Conservation (phyloP, 2,797 vertebrate species). For the Rhodeus uyekii region DNA sequence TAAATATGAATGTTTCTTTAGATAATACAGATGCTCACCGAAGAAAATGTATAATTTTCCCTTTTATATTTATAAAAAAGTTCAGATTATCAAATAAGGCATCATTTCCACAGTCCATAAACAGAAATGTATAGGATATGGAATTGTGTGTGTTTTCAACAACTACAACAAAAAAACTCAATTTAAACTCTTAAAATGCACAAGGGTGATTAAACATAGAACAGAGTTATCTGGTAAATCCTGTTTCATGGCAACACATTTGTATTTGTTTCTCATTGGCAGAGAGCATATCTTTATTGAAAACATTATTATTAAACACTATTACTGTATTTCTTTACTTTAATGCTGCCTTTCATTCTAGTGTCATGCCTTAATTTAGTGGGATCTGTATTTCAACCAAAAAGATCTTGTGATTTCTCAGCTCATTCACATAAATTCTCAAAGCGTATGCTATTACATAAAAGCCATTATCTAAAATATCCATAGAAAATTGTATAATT, state of each 20-base stretch:
- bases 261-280: neutral
- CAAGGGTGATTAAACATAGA: neutral
- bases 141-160: no score
- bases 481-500: constrained; percentile 3
- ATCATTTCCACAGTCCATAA: neutral
- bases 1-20: neutral
- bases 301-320: neutral
- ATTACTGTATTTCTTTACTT: neutral
- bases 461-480: neutral
- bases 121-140: neutral
- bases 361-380: neutral
- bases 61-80: neutral
- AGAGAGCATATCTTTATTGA: neutral
- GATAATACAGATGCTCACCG: neutral
- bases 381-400: constrained; percentile 4
- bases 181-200: no score
- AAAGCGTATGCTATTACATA: constrained; percentile 10
- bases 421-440: constrained; percentile 20
- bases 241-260: neutral
- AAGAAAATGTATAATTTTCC: neutral
- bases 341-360: neutral
- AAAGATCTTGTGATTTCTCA: constrained; percentile 42
- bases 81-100: neutral
- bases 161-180: no score
- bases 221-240: neutral